A percentile compares a stretch with the other conserved stretches of the same genome.
Evolutionary conservation across 2,888 invertebrate genomes (phyloP).

Genomic region (Drosophila kokeensis): DNA sequence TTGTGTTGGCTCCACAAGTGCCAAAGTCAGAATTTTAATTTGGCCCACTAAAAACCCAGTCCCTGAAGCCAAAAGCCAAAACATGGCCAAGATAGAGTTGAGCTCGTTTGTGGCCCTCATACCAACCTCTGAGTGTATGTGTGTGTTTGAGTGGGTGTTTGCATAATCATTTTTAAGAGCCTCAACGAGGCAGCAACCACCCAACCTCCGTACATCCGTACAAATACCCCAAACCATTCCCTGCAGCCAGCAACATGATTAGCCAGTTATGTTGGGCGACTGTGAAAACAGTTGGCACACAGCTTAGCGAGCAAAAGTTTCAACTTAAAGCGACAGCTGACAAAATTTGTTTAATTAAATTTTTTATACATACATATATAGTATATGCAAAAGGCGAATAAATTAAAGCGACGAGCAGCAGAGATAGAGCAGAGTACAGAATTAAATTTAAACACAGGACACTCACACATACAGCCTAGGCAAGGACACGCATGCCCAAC

Average conservation of each 20-base stretch:
- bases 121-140: slow-evolving; percentile 8
- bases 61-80: slow-evolving; percentile 40
- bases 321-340: slow-evolving; percentile 73
- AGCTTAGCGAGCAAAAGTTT: slow-evolving; percentile 60
- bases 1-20: slow-evolving; percentile 65
- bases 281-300: slow-evolving; percentile 47
- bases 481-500: slow-evolving; percentile 34
- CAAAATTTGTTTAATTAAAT: slow-evolving; percentile 75
- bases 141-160: slow-evolving; percentile 60
- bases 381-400: slow-evolving; percentile 24
- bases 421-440: slow-evolving; percentile 54
- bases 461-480: slow-evolving; percentile 4
- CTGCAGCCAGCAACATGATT: slow-evolving; percentile 63
- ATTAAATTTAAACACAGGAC: slow-evolving; percentile 19
- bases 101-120: slow-evolving; percentile 30
- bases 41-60: slow-evolving; percentile 40
- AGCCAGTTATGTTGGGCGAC: slow-evolving; percentile 69
- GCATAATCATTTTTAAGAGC: slow-evolving; percentile 69
- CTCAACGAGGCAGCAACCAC: slow-evolving; percentile 6
- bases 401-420: slow-evolving; percentile 21
- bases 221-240: neutral
- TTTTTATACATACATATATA: slow-evolving; percentile 29
- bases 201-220: neutral
- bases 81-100: slow-evolving; percentile 47
- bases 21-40: slow-evolving; percentile 78